Base-by-base conservation (phyloP, 2,888 invertebrate genomes). In the Drosophila robusta region DNA sequence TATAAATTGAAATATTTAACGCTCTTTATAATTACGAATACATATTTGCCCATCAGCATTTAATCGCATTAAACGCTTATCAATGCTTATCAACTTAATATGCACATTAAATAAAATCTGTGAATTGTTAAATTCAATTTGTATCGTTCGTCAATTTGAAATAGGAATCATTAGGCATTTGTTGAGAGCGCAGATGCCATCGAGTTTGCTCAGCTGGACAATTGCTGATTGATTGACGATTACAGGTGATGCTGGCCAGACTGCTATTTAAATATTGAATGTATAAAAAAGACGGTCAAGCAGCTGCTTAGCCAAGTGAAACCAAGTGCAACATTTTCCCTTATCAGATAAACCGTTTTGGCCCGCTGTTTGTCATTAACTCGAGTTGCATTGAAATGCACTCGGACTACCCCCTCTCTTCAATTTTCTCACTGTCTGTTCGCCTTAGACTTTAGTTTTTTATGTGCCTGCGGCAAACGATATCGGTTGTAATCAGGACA, bases 381-480 rank as follows among this genome's bases (percentile, higher is more conserved):
- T 36, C 32, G 29, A 55, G 47, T 44, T 61, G 69, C 75, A 62
- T 32, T 51, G 42, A 12, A 70, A 45, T 56, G 57, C 44, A 51
- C 29, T 41, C 47, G 47, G 9, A 11, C 11, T n/a, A 4, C 12
- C 34, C 34, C 12, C 16, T 26, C 24, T 14, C 44, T 50, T 14
- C 39, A 7, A 22, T 39, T 16, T 14, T 38, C 9, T 9, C 3
- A 0, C 3, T 9, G 8, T 29, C 29, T 29, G 29, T 9, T 9
- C 29, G 29, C 9, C 3, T 29, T 9, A 9, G 2, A 9, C 29
- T 29, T 9, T 29, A 29, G 29, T 9, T 29, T 29, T 29, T 29
- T 29, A 9, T 61, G 34, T 24, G 51, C 51, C 32, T 38, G 16
- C 24, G 22, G 16, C 26, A 26, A 42, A 26, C 55, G 47, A 44